Conservation (phyloP, 2,113 vertebrate genomes). For the Hippocampus abdominalis region DNA sequence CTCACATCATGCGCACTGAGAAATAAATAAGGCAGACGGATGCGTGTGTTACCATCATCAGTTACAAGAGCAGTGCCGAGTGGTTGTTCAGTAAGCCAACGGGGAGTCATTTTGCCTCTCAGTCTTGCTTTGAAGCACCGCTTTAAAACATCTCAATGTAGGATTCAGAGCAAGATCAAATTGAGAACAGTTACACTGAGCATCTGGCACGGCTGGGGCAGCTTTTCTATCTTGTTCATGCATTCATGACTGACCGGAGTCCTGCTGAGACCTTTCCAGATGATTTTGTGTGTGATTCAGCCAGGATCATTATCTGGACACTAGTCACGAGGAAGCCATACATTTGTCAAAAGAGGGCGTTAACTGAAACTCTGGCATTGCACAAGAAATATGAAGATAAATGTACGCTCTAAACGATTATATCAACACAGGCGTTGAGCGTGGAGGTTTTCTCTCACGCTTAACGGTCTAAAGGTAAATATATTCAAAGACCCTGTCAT, state of each 20-base stretch:
- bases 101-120: background rate
- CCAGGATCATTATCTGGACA: background rate
- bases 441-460: background rate
- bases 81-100: constrained; percentile 19
- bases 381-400: background rate
- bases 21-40: background rate
- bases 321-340: background rate
- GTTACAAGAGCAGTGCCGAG: constrained; percentile 20
- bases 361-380: background rate
- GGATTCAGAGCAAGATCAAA: constrained; percentile 11
- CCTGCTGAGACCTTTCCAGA: background rate
- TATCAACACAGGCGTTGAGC: background rate
- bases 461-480: background rate
- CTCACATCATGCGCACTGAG: background rate
- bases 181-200: constrained; percentile 2
- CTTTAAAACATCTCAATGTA: constrained; percentile 13
- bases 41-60: background rate
- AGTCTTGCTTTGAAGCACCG: background rate
- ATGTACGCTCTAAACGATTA: background rate
- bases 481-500: background rate
- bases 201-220: background rate
- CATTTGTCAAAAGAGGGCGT: background rate
- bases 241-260: background rate
- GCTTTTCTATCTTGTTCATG: background rate
- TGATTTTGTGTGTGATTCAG: background rate